Percentiles rank a stretch among this genome's conserved stretches.
Conservation (phyloP, 2,113 vertebrate species). For the Antechinus stuartii region DNA sequence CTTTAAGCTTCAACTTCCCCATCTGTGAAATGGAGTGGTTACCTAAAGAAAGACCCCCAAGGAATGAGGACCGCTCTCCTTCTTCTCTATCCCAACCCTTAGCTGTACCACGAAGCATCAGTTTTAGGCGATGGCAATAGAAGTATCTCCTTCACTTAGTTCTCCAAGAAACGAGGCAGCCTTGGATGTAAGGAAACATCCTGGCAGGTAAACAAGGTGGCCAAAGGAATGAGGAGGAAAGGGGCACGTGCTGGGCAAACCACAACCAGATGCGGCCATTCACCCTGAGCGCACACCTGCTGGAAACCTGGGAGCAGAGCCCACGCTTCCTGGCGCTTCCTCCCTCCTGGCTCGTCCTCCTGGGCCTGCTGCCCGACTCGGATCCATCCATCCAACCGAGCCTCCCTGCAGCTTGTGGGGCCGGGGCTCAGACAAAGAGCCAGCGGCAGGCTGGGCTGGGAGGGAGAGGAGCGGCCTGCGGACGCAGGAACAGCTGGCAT, state of each 20-base stretch:
- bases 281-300: slow-evolving; percentile 7
- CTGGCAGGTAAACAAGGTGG: neutral
- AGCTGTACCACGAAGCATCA: neutral
- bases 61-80: neutral
- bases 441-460: neutral
- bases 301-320: neutral
- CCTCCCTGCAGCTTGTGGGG: neutral
- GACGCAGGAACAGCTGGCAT: neutral
- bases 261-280: slow-evolving; percentile 38
- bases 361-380: neutral
- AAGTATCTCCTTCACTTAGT: neutral
- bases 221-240: slow-evolving; percentile 26
- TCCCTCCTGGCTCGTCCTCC: neutral
- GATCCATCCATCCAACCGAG: neutral
- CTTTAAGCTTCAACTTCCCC: neutral
- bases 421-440: neutral
- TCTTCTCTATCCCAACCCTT: neutral
- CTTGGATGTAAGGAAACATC: neutral
- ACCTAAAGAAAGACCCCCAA: neutral
- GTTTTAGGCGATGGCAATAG: neutral
- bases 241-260: slow-evolving; percentile 9
- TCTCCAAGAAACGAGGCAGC: neutral
- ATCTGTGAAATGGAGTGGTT: neutral
- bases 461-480: neutral
- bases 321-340: slow-evolving; percentile 1